Percentiles rank a stretch among this genome's conserved stretches.
phyloP scores from a whole-genome alignment of 2,888 invertebrate species.

The Lithophane leautieri region DNA sequence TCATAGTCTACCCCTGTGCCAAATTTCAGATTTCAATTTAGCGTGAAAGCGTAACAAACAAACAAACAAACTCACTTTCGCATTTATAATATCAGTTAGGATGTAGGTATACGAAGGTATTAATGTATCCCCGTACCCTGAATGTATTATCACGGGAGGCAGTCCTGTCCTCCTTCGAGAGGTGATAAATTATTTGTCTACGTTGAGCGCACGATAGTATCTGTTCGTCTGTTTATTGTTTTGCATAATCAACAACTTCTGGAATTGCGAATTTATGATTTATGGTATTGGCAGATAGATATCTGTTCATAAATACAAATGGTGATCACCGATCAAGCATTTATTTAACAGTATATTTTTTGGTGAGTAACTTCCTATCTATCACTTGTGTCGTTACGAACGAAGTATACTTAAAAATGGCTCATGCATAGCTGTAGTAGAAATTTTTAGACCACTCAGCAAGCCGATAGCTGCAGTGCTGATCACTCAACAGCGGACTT shows the following conservation, averaged over 20 bases:
- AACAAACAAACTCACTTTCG: too few species aligned
- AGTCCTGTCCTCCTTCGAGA: constrained; percentile 67
- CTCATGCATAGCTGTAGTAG: too few species aligned
- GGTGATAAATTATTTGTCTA: constrained; percentile 72
- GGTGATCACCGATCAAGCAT: background rate
- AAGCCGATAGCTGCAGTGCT: too few species aligned
- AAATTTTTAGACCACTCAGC: too few species aligned
- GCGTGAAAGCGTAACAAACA: too few species aligned
- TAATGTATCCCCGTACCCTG: constrained; percentile 44
- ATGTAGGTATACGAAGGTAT: background rate
- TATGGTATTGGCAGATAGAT: background rate
- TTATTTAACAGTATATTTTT: background rate
- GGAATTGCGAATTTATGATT: constrained; percentile 22
- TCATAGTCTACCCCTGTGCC: too few species aligned
- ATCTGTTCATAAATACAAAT: background rate
- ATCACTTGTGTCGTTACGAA: too few species aligned
- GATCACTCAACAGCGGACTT: too few species aligned
- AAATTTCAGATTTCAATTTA: too few species aligned
- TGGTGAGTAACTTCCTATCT: too few species aligned
- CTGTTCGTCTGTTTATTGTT: constrained; percentile 43
- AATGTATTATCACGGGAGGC: constrained; percentile 71
- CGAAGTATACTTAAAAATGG: too few species aligned
- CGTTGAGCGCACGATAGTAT: constrained; percentile 58
- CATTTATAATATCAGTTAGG: too few species aligned
- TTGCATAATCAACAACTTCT: constrained; percentile 53